These are phyloP conservation scores for Balaeniceps rex DNA, from an alignment of 2,113 vertebrate genomes.

Conservation along the genomic window DNA sequence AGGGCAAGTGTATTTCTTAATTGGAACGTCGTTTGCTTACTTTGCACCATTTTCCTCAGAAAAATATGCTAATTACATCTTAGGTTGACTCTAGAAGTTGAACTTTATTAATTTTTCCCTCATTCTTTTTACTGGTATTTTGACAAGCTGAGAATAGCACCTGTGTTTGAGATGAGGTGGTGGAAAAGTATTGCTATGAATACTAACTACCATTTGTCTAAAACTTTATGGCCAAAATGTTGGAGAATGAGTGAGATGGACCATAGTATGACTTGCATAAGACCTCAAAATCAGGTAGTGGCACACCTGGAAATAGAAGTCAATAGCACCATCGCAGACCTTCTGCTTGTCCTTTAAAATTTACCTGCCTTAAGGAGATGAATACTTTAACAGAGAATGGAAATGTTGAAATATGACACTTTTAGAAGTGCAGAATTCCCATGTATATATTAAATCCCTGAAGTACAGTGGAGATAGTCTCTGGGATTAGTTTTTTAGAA, in stretches of 20 bases:
- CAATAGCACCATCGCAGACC: background rate
- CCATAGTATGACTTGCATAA: background rate
- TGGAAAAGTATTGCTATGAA: background rate
- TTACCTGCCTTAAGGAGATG: background rate
- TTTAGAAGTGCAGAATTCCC: background rate
- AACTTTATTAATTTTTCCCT: background rate
- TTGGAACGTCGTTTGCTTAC: background rate
- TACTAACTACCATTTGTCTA: background rate
- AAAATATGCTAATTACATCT: background rate
- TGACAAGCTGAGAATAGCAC: background rate
- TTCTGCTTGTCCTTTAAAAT: background rate
- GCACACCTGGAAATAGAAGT: background rate
- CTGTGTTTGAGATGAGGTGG: background rate
- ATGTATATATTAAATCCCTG: background rate
- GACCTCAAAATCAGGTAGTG: background rate
- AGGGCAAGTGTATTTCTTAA: background rate
- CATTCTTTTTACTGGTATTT: background rate
- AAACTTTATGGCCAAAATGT: background rate
- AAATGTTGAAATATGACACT: background rate
- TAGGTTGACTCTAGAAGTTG: background rate
- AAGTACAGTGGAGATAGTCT: background rate
- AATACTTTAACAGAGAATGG: background rate
- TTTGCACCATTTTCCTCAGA: background rate
- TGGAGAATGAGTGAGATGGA: background rate
- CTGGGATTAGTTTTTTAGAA: background rate